Conservation (phyloP, 2,797 vertebrate species). For the Darevskia mixta region DNA sequence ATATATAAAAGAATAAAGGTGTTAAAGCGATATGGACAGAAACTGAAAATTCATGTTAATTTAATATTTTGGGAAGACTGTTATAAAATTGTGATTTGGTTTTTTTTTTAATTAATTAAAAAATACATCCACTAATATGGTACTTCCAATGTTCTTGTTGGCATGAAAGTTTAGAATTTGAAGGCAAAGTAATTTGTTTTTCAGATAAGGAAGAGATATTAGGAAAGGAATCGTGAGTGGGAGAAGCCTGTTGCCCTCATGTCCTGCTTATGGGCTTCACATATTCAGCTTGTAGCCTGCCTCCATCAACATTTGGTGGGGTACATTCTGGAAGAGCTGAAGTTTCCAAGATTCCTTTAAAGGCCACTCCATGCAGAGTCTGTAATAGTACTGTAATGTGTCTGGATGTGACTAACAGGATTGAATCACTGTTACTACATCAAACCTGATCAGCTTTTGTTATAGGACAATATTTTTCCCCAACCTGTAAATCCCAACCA, state of each 20-base stretch:
- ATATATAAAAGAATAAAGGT: not conserved
- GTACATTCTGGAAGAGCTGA: not conserved
- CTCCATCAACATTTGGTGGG: not conserved
- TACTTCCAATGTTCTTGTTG: conserved; percentile 10
- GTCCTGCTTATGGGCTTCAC: too few relatives aligned
- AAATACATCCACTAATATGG: conserved; percentile 22
- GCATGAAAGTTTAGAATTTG: conserved; percentile 6
- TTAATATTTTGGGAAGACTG: conserved; percentile 13
- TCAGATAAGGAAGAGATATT: not conserved
- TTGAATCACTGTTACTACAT: not conserved
- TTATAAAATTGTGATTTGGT: not conserved
- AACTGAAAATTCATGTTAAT: conserved; percentile 55
- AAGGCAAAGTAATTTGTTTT: not conserved
- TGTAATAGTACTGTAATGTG: not conserved
- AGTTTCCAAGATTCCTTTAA: not conserved
- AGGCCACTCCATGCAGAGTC: not conserved
- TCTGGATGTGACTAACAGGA: not conserved
- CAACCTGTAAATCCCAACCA: conserved; percentile 10
- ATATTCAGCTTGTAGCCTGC: not conserved
- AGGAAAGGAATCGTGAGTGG: not conserved
- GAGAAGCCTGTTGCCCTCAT: not conserved
- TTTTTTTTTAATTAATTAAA: conserved; percentile 9
- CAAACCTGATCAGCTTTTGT: conserved; percentile 29
- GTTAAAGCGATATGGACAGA: conserved; percentile 49
- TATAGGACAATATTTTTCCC: conserved; percentile 27